Evolutionary conservation across 2,797 vertebrate species (phyloP), one percentile per base, ranked within the genome.

Genomic region (Nannoperca obscura): DNA sequence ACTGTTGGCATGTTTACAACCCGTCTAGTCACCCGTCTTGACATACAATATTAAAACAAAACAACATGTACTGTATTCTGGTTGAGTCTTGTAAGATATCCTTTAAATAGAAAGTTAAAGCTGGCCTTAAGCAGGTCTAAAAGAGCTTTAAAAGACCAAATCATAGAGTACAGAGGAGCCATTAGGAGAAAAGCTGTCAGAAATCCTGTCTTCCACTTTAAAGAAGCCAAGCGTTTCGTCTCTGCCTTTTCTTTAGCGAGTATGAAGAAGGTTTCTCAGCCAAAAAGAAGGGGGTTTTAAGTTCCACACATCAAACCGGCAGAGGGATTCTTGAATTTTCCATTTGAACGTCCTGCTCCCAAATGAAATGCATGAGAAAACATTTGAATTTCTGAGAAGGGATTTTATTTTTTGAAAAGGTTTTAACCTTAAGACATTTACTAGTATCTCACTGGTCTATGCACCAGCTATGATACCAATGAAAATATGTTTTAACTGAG

Each of bases 61-160:
- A 1, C 47, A 11, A 57, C 6, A 12, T 47, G n/a, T 15, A n/a
- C 4, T 71, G 44, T 17, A 30, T 32, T 32, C n/a, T 42, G 46
- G 17, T 44, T 24, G 14, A 42, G 34, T 11, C 24, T 60, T 10
- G 4, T 63, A n/a, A 59, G 34, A 47, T 20, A 9, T 49, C 10
- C 24, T 49, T 5, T 60, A 27, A 62, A 55, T 40, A 19, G 3
- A 71, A 53, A 54, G 42, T 61, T 52, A 50, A 66, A 83, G 24
- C 22, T 38, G 53, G 72, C 55, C 38, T 70, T 81, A n/a, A 53
- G 50, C 30, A 13, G 32, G 66, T 63, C 32, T 53, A 58, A 57
- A 57, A 70, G 50, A 60, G 63, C 53, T 80, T 76, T 74, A 57
- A 83, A 80, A 83, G 78, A 30, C 54, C 38, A 70, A 68, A 85